phyloP scores from a whole-genome alignment of 1,140 invertebrate species.

The Mizuhopecten yessoensis region DNA sequence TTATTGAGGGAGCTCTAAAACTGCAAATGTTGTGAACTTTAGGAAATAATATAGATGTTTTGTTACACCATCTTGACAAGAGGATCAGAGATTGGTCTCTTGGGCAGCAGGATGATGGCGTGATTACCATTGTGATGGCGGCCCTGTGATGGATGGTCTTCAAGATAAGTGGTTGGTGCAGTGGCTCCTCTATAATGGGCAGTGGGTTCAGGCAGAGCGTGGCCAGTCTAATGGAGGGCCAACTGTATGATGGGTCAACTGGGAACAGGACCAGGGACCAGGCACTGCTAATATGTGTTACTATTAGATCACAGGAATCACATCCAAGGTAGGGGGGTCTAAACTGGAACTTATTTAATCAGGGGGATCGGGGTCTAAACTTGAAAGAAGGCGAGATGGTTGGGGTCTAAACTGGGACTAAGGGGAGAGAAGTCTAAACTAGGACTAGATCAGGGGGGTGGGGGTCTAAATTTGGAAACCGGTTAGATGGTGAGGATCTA shows the following conservation, averaged over 20 bases:
- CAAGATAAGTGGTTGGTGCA: constrained; percentile 17
- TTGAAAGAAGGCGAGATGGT: too few relatives aligned
- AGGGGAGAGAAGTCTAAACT: too few relatives aligned
- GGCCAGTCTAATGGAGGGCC: constrained; percentile 19
- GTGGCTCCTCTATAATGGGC: constrained; percentile 22
- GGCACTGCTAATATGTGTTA: neutral
- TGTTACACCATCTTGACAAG: constrained; percentile 5
- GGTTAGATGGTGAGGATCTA: too few relatives aligned
- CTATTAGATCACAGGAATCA: neutral
- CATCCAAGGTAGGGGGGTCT: too few relatives aligned
- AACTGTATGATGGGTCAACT: constrained; percentile 24
- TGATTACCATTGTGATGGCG: constrained; percentile 37
- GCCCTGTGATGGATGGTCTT: neutral
- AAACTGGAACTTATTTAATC: too few relatives aligned
- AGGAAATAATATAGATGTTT: neutral
- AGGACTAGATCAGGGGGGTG: too few relatives aligned
- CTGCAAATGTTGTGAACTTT: neutral
- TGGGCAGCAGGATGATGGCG: constrained; percentile 19
- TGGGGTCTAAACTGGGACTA: too few relatives aligned
- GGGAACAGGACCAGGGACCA: constrained; percentile 10
- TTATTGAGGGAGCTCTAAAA: neutral
- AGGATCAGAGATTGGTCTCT: constrained; percentile 21
- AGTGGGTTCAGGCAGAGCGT: constrained; percentile 30
- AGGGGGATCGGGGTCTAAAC: too few relatives aligned
- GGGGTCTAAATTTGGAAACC: too few relatives aligned